These are phyloP conservation scores for Drosophila anceps DNA, from an alignment of 2,888 invertebrate species.

Conservation along the genomic window DNA sequence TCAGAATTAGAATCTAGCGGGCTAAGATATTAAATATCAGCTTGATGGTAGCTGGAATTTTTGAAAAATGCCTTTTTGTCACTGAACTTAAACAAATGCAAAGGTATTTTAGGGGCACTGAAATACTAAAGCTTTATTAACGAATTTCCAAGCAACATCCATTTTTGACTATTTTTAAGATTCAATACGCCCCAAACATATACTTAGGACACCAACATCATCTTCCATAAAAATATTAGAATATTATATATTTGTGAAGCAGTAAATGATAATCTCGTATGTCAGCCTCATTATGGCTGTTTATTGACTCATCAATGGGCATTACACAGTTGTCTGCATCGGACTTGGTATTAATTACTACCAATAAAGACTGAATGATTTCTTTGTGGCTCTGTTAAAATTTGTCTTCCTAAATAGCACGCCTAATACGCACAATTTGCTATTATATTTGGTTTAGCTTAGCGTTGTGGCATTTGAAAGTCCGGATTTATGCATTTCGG, in stretches of 20 bases:
- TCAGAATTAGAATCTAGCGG: background rate
- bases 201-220: background rate
- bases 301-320: background rate
- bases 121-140: background rate
- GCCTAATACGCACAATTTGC: constrained; percentile 5
- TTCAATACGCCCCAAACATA: too few relatives aligned
- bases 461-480: constrained; percentile 3
- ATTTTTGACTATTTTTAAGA: background rate
- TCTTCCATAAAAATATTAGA: too few relatives aligned
- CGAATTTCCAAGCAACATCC: too few relatives aligned
- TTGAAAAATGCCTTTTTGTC: background rate
- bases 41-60: background rate
- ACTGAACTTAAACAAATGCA: background rate
- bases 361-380: background rate
- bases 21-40: background rate
- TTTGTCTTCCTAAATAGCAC: background rate
- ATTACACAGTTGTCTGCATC: background rate
- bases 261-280: background rate
- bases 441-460: constrained; percentile 1
- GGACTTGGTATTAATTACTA: background rate
- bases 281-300: background rate
- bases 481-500: constrained; percentile 2
- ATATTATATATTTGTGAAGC: too few relatives aligned
- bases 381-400: background rate
- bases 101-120: background rate